Base-by-base conservation (phyloP, 2,888 invertebrate species). In the Apomyelois bistriatella region DNA sequence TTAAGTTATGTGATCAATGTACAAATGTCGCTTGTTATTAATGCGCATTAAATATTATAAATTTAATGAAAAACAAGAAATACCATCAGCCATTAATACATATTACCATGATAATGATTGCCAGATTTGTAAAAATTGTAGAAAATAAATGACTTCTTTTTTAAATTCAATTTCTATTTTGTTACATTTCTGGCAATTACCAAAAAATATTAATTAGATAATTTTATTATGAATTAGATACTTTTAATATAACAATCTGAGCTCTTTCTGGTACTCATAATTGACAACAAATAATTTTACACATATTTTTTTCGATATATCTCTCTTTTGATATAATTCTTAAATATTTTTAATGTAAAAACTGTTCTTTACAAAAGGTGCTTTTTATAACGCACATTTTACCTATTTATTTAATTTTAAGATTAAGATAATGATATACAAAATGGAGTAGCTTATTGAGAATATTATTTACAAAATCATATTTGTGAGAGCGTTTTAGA, bases 381-480 rank as follows among this genome's bases (percentile, higher is more conserved):
- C 48, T 48, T 48, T 22, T 48, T 13, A 5, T 46, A 8, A 38
- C 48, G 48, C 48, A 48, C 28, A 46, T 46, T 46, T 46, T 35
- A 16, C 32, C 30, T 32, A 37, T 48, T 48, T 48, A 48, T 48
- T 38, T 38, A 38, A 38, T 12, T 48, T 46, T 46, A 32, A 43
- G 43, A 43, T 30, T n/a, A n/a, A n/a, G n/a, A 30, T 13, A 22
- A 32, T 38, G 15, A 15, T 30, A 15, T 16, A 16, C 32, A 46
- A 32, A 10, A n/a, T 38, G 12, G 2, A 7, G 2, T 38, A 41
- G 41, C n/a, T 17, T 10, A 22, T 4, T n/a, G 10, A 43, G 30
- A 30, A 43, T 43, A 8, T 43, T 28, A 52, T 40, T 48, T 36
- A 55, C 32, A 43, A 8, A 30, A 22, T n/a, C 9, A n/a, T 4